Evolutionary conservation across 2,888 invertebrate genomes (phyloP).

Genomic region (Cyclophora albipunctata): DNA sequence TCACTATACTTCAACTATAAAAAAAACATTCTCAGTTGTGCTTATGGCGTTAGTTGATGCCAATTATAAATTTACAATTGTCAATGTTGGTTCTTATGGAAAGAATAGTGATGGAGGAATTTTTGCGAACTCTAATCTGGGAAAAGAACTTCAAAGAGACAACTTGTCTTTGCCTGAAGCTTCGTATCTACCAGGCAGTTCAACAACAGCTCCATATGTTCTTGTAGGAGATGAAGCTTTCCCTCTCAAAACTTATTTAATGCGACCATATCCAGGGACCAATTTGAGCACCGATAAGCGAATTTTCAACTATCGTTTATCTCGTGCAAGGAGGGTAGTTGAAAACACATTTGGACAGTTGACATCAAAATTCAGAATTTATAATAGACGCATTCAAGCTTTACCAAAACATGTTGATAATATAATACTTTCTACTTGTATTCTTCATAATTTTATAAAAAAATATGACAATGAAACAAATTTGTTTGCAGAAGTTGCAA

Average conservation of each 20-base stretch:
- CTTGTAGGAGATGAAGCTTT: constrained; percentile 14
- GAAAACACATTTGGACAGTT: constrained; percentile 10
- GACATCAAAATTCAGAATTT: no score
- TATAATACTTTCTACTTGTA: no score
- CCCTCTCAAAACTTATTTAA: constrained; percentile 12
- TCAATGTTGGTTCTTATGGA: background rate
- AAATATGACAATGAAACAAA: no score
- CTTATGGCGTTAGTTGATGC: no score
- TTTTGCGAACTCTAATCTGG: background rate
- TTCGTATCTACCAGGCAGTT: background rate
- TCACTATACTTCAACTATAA: no score
- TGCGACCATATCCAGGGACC: constrained; percentile 10
- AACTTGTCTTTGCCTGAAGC: background rate
- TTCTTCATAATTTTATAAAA: no score
- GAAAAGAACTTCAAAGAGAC: background rate
- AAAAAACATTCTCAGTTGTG: no score
- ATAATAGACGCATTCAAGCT: no score
- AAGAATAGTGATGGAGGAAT: background rate
- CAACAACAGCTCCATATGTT: constrained; percentile 5
- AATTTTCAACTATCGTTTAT: constrained; percentile 7
- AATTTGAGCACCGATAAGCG: background rate
- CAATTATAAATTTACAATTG: background rate
- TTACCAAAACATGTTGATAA: no score
- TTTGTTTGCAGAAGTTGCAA: no score
- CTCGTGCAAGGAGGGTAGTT: constrained; percentile 9